Conservation (phyloP, 2,797 vertebrate species). For the Sebastes hopkinsi region DNA sequence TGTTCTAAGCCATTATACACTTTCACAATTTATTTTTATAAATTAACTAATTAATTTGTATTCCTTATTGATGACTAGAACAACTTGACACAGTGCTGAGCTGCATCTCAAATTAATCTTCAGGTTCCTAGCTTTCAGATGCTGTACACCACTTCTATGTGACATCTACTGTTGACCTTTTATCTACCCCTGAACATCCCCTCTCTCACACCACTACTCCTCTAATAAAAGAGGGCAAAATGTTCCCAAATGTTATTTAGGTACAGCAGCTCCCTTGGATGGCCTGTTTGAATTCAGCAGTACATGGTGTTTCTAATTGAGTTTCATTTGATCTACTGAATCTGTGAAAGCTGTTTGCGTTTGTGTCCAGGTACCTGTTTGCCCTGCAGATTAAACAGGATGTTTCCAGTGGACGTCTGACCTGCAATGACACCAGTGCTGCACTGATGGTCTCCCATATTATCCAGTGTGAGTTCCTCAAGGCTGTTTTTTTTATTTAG, state of each 20-base stretch:
- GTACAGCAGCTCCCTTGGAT: neutral
- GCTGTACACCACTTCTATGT: no score
- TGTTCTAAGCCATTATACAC: no score
- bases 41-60: no score
- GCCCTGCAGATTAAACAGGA: slow-evolving; percentile 98
- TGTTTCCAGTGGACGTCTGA: slow-evolving; percentile 89
- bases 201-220: no score
- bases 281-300: neutral
- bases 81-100: no score
- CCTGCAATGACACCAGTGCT: slow-evolving; percentile 92
- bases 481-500: slow-evolving; percentile 27
- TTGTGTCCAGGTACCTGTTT: slow-evolving; percentile 93
- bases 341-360: slow-evolving; percentile 27
- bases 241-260: neutral
- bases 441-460: slow-evolving; percentile 96
- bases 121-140: no score
- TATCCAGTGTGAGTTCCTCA: slow-evolving; percentile 90
- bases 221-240: no score
- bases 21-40: no score
- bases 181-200: no score
- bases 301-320: neutral
- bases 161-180: no score
- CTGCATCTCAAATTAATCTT: no score
- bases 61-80: no score
- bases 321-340: neutral